phyloP scores from a whole-genome alignment of 2,888 invertebrate species.

The Aphidius colemani region DNA sequence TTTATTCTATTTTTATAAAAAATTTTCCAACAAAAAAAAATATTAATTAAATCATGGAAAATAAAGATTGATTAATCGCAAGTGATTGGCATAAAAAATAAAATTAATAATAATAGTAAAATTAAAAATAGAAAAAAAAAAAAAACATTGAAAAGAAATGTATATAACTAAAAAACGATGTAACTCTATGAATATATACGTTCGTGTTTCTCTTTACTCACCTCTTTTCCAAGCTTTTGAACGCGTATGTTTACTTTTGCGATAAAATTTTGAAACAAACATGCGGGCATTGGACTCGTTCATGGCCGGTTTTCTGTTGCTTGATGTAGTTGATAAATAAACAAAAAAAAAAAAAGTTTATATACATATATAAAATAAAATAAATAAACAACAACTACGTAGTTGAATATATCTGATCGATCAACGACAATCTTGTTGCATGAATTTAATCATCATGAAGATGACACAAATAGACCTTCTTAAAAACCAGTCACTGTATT shows the following conservation, averaged over 20 bases:
- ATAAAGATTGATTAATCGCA: constrained; percentile 29
- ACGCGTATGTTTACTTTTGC: constrained; percentile 52
- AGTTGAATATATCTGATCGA: not conserved
- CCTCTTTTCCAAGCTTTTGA: constrained; percentile 35
- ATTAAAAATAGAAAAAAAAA: constrained; percentile 10
- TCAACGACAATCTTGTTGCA: not conserved
- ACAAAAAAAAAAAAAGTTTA: constrained; percentile 14
- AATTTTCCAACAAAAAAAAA: constrained; percentile 3
- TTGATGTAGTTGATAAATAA: constrained; percentile 30
- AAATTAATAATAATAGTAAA: not conserved
- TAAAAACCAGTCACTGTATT: constrained; percentile 30
- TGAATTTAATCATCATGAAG: not conserved
- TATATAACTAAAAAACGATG: constrained; percentile 27
- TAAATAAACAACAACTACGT: constrained; percentile 2
- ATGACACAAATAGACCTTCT: not conserved
- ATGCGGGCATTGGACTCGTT: constrained; percentile 36
- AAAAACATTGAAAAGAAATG: constrained; percentile 24
- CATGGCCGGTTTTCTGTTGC: constrained; percentile 31
- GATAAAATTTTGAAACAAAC: constrained; percentile 57
- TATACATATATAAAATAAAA: not conserved
- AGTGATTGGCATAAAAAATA: constrained; percentile 17
- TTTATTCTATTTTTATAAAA: constrained; percentile 9
- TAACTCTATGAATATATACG: constrained; percentile 20
- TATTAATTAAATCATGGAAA: constrained; percentile 24
- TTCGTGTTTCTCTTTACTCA: constrained; percentile 13